These are phyloP conservation scores for Lacerta bilineata DNA, from an alignment of 2,797 vertebrate genomes.

Conservation along the genomic window DNA sequence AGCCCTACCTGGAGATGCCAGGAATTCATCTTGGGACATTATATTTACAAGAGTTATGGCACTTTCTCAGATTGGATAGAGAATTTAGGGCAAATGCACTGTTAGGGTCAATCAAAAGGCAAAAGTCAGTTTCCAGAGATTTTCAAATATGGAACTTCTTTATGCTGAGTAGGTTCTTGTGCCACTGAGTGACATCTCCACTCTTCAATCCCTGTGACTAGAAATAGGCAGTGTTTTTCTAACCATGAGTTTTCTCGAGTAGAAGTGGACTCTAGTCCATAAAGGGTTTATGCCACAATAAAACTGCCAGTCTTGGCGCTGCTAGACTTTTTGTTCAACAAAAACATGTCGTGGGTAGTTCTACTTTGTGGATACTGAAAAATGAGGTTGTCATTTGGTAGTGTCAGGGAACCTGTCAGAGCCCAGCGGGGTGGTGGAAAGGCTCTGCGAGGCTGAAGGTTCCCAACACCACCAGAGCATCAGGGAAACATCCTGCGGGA, in stretches of 20 bases:
- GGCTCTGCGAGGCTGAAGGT: too few species aligned
- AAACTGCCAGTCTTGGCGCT: not conserved
- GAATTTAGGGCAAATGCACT: not conserved
- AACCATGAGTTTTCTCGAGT: not conserved
- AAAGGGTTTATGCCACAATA: not conserved
- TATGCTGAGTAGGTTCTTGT: not conserved
- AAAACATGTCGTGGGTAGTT: too few species aligned
- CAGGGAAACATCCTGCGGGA: too few species aligned
- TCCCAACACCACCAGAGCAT: too few species aligned
- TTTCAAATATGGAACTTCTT: not conserved
- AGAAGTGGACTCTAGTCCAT: not conserved
- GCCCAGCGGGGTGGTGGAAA: too few species aligned
- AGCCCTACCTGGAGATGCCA: too few species aligned
- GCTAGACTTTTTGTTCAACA: too few species aligned
- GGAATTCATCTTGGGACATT: too few species aligned
- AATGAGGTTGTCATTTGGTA: not conserved
- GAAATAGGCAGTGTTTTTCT: not conserved
- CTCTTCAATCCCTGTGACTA: not conserved
- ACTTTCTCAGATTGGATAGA: not conserved
- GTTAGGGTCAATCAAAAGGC: not conserved
- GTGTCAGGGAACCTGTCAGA: too few species aligned
- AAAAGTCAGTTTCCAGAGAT: not conserved
- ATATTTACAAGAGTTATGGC: too few species aligned
- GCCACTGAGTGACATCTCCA: not conserved
- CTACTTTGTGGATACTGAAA: not conserved